Evolutionary conservation across 2,888 invertebrate species (phyloP), one percentile per base, ranked within the genome.

Genomic region (Aelia acuminata): DNA sequence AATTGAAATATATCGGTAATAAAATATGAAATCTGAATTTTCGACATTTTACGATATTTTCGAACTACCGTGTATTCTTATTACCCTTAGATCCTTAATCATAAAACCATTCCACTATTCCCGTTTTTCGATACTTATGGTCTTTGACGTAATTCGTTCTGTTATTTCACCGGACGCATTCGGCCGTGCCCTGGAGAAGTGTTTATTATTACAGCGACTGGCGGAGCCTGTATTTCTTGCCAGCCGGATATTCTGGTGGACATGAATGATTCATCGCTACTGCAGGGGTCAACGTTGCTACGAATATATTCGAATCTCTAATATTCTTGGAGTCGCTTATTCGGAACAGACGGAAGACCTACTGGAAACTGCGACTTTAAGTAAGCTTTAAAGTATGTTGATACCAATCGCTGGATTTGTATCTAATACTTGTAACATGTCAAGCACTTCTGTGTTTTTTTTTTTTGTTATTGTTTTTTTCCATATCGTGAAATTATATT

Each of bases 211-310:
- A 47, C 43, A 80, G 39, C 75, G 39, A 26, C 22, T 75, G n/a
- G n/a, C 39, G 39, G 80, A 15, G 43, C 43, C 39, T 80, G 80
- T 80, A 43, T 80, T 80, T 80, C 80, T 80, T 80, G 13, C n/a
- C n/a, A 80, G 80, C 80, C 80, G 80, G 80, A 80, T 80, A 80
- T 80, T 80, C 80, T 80, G 80, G 80, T 47, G n/a, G 13, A n/a
- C 80, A 80, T 80, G 80, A 80, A 80, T 80, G 80, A 80, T 80
- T 39, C 80, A 80, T 80, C 80, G 80, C n/a, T 43, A 13, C 35
- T 80, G n/a, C 80, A 80, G 80, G 15, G 80, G 80, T 80, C 80
- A 80, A 43, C 43, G 43, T 13, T 43, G 43, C 80, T n/a, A 35
- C 80, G n/a, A 43, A 80, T 80, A 80, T 80, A 80, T 80, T 80